Base-by-base conservation (phyloP, 2,797 vertebrate genomes). In the Nyctibius grandis region DNA sequence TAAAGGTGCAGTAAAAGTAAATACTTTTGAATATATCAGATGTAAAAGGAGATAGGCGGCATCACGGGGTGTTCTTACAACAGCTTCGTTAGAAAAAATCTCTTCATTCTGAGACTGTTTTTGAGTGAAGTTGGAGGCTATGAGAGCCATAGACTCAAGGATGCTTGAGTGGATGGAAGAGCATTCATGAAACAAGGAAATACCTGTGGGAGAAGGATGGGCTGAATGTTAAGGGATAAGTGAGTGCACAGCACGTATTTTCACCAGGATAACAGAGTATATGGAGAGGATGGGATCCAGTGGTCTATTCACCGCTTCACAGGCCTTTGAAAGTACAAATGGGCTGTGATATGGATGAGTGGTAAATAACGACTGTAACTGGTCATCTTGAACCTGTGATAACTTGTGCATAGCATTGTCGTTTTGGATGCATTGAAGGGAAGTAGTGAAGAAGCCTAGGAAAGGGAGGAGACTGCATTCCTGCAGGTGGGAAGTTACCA, bases 211-310 rank as follows among this genome's bases (percentile, higher is more conserved):
- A 80, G 51, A 73, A 73, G 59, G 13, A 5, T 36, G 36, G 29
- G 33, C 33, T 42, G 36, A 83, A 48, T 34, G 12, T 59, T 83
- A 42, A 63, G 48, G 31, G 34, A 3, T 20, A 22, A 64, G 16
- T 28, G n/a, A 68, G 18, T 12, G 5, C 28, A 12, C 20, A 40
- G 36, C 3, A 0, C 1, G 0, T 34, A 4, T 60, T 88, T 92
- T 90, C 29, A 56, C 13, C 5, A 20, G 54, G 54, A 36, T 72
- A 67, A 44, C 26, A 47, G 40, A 23, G 10, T n/a, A 50, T 44
- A 5, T 61, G 80, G 50, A 82, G 73, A 53, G 29, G 54, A 34
- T 78, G 38, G 25, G 25, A 82, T 36, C 59, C 54, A 59, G 6
- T 15, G 42, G 21, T 47, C 45, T 68, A 5, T 82, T 69, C 26